Evolutionary conservation across 2,113 vertebrate genomes (phyloP).

Genomic region (Zootoca vivipara): DNA sequence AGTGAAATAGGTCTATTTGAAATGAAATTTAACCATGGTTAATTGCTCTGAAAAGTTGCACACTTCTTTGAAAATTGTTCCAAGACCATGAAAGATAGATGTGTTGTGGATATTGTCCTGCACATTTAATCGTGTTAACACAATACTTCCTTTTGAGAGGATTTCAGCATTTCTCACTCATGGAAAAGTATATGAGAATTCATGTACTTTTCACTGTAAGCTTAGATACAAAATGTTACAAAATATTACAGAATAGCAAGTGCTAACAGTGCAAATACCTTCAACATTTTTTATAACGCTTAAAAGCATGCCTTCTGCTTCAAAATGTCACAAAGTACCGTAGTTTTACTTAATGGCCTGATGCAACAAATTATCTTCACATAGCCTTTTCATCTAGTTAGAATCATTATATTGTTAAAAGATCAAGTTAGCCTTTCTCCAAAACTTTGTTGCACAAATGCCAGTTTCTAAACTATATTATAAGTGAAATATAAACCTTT

Average conservation of each 20-base stretch:
- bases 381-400: neutral
- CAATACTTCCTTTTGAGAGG: neutral
- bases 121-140: neutral
- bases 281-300: too few relatives aligned
- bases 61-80: neutral
- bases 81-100: neutral
- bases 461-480: conserved; percentile 18
- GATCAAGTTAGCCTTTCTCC: neutral
- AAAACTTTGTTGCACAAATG: conserved; percentile 11
- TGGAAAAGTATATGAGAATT: neutral
- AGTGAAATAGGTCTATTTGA: neutral
- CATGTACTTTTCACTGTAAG: neutral
- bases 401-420: neutral
- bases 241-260: too few relatives aligned
- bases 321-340: too few relatives aligned
- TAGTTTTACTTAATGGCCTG: too few relatives aligned
- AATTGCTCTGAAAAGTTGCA: neutral
- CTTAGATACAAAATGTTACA: too few relatives aligned
- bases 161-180: neutral
- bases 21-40: neutral
- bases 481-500: conserved; percentile 13
- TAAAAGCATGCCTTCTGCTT: too few relatives aligned
- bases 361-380: too few relatives aligned
- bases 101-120: neutral
- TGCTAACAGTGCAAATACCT: too few relatives aligned